These are phyloP conservation scores for Megalurothrips usitatus DNA, from an alignment of 2,888 invertebrate genomes.

Conservation along the genomic window DNA sequence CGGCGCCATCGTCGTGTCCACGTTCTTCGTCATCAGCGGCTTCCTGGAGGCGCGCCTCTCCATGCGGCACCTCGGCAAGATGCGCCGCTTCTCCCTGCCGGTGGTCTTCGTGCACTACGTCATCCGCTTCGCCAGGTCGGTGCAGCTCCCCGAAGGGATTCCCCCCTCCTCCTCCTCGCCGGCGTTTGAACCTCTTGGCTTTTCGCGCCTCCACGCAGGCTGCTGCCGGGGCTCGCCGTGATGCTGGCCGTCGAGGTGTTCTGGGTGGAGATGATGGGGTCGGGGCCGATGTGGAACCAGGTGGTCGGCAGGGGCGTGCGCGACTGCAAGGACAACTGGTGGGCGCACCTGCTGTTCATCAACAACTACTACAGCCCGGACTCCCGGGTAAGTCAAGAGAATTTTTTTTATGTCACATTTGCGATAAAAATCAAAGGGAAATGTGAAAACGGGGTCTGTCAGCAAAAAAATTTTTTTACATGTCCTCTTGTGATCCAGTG, in stretches of 20 bases:
- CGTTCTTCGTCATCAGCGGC: slow-evolving; percentile 42
- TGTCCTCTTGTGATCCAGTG: neutral
- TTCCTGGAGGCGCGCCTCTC: slow-evolving; percentile 36
- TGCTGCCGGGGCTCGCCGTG: slow-evolving; percentile 35
- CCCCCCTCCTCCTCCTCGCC: too few relatives aligned
- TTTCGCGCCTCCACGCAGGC: slow-evolving; percentile 29
- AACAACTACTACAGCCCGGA: slow-evolving; percentile 34
- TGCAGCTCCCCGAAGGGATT: too few relatives aligned
- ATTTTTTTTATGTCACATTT: too few relatives aligned
- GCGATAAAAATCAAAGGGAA: too few relatives aligned
- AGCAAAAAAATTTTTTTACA: too few relatives aligned
- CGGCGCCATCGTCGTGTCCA: slow-evolving; percentile 41
- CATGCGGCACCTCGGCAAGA: neutral
- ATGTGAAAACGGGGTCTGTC: too few relatives aligned
- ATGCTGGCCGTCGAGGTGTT: slow-evolving; percentile 33
- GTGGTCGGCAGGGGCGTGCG: slow-evolving; percentile 34
- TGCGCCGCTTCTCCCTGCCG: neutral
- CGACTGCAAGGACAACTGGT: slow-evolving; percentile 37
- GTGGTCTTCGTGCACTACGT: slow-evolving; percentile 30
- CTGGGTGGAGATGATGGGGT: slow-evolving; percentile 33
- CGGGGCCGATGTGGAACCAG: slow-evolving; percentile 35
- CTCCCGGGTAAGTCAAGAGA: neutral
- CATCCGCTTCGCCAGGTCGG: slow-evolving; percentile 39
- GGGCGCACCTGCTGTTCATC: slow-evolving; percentile 36
- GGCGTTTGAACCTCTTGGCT: too few relatives aligned